phyloP scores from a whole-genome alignment of 2,888 invertebrate genomes.

The Zaprionus bogoriensis region DNA sequence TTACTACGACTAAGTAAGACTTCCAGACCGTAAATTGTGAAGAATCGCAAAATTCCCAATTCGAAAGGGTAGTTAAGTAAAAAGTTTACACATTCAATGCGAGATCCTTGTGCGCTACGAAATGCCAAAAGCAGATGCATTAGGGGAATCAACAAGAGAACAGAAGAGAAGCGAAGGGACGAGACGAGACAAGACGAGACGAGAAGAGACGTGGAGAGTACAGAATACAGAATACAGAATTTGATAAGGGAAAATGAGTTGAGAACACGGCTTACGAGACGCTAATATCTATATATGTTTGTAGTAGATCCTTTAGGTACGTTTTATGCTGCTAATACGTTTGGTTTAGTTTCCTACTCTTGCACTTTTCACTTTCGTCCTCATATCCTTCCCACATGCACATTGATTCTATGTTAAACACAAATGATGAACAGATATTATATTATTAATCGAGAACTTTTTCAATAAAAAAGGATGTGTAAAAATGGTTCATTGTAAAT shows the following conservation, averaged over 20 bases:
- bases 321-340: conserved; percentile 48
- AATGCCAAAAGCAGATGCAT: conserved; percentile 48
- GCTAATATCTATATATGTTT: conserved; percentile 72
- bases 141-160: neutral
- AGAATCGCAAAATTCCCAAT: conserved; percentile 23
- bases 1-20: conserved; percentile 60
- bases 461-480: conserved; percentile 42
- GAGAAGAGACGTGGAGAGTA: conserved; percentile 1
- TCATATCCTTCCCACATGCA: conserved; percentile 15
- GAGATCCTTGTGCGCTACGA: conserved; percentile 49
- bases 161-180: conserved; percentile 4
- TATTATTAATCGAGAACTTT: conserved; percentile 51
- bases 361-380: neutral
- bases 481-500: conserved; percentile 62
- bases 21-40: conserved; percentile 33
- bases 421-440: conserved; percentile 64
- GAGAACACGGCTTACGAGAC: conserved; percentile 59
- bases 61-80: conserved; percentile 36
- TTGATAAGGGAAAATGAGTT: conserved; percentile 12
- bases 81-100: conserved; percentile 32
- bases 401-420: conserved; percentile 47
- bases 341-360: conserved; percentile 39
- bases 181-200: neutral
- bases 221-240: conserved; percentile 5
- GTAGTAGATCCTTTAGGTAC: conserved; percentile 60